A percentile compares a stretch with the other conserved stretches of the same genome.
phyloP scores from a whole-genome alignment of 2,888 invertebrate species.

The Amiota communis region DNA sequence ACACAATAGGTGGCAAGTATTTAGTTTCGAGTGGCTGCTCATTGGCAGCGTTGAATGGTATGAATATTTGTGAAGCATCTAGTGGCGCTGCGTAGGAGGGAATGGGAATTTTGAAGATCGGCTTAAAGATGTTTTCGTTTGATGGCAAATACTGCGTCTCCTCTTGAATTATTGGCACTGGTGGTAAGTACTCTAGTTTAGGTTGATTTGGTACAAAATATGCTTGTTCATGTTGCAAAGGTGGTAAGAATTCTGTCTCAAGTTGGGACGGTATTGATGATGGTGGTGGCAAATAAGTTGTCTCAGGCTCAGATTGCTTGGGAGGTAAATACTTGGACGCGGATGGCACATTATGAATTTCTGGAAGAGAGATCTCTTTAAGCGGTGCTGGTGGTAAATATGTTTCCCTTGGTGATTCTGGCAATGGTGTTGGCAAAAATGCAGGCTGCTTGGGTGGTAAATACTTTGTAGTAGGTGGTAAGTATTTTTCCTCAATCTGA shows the following conservation, averaged over 20 bases:
- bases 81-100: conserved; percentile 65
- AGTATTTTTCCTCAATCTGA: no score
- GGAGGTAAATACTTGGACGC: conserved; percentile 54
- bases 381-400: conserved; percentile 16
- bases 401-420: background rate
- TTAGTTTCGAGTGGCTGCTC: conserved; percentile 21
- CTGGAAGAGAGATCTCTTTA: conserved; percentile 31
- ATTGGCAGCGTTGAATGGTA: background rate
- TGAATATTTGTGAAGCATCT: conserved; percentile 41
- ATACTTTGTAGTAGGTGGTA: conserved; percentile 29
- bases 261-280: conserved; percentile 54
- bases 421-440: conserved; percentile 22
- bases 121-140: conserved; percentile 32
- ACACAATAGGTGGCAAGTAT: conserved; percentile 31
- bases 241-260: conserved; percentile 46
- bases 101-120: conserved; percentile 59
- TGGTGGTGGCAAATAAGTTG: conserved; percentile 49
- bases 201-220: conserved; percentile 48
- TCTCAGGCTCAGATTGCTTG: conserved; percentile 43
- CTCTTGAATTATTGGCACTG: conserved; percentile 44
- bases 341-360: conserved; percentile 41
- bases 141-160: conserved; percentile 50
- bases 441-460: conserved; percentile 1
- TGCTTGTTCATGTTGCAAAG: conserved; percentile 37
- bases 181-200: conserved; percentile 26